Percentiles rank a stretch among this genome's conserved stretches.
Conservation (phyloP, 2,888 invertebrate species). For the Caenorhabditis sp. region DNA sequence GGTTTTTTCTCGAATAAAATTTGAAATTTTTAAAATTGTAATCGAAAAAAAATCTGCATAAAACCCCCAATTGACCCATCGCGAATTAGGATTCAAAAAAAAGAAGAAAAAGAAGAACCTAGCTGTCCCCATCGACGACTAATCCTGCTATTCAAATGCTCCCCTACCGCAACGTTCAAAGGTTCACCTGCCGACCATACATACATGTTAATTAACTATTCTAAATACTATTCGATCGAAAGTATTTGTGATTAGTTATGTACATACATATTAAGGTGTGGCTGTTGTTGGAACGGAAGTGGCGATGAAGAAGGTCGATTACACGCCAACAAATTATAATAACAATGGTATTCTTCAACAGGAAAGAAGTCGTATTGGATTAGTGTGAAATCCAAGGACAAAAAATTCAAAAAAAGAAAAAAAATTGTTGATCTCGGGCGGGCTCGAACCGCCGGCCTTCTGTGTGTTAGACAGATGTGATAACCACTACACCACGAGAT, state of each 20-base stretch:
- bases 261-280: background rate
- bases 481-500: background rate
- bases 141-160: background rate
- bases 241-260: background rate
- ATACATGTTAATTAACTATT: background rate
- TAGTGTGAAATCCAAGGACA: background rate
- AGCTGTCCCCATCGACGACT: background rate
- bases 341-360: too few species aligned
- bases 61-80: background rate
- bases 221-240: background rate
- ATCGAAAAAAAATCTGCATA: background rate
- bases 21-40: too few species aligned
- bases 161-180: background rate
- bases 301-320: background rate
- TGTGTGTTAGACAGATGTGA: constrained; percentile 70
- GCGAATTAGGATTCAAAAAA: too few species aligned
- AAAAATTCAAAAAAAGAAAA: background rate
- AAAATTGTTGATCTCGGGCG: constrained; percentile 60
- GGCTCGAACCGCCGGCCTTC: constrained; percentile 69
- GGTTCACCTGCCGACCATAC: background rate
- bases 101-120: background rate
- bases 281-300: background rate
- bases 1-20: too few species aligned
- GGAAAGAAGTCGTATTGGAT: background rate
- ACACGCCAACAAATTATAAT: background rate